Percentiles rank a stretch among this genome's conserved stretches.
Conservation (phyloP, 2,888 invertebrate species). For the Marronus borbonicus region DNA sequence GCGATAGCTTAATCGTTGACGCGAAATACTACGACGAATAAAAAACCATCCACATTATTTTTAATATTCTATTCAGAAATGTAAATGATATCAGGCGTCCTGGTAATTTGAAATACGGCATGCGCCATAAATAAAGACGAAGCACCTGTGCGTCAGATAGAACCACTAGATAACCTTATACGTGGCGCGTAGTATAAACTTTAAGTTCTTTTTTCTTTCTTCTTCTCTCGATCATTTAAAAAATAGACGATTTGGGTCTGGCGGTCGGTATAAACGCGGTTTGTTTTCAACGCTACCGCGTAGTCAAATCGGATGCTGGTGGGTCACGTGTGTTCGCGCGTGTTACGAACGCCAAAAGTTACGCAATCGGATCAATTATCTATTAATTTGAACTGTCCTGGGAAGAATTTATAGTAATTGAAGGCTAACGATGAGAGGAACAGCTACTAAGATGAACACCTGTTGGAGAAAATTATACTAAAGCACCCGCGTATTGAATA, state of each 20-base stretch:
- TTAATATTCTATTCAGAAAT: constrained; percentile 27
- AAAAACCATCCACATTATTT: constrained; percentile 17
- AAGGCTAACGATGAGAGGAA: constrained; percentile 37
- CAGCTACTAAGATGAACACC: constrained; percentile 33
- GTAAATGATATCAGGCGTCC: constrained; percentile 19
- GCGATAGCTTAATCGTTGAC: not conserved
- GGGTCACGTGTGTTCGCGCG: not conserved
- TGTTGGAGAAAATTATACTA: constrained; percentile 36
- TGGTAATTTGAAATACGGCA: constrained; percentile 25
- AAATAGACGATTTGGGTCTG: not conserved
- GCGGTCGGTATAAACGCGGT: not conserved
- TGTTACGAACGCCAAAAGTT: constrained; percentile 38
- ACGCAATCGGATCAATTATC: constrained; percentile 46
- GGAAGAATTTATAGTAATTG: constrained; percentile 47
- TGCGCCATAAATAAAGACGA: constrained; percentile 34
- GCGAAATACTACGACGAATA: constrained; percentile 8
- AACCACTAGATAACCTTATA: constrained; percentile 31
- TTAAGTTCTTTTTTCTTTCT: constrained; percentile 21
- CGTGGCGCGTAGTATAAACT: constrained; percentile 4
- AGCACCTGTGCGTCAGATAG: constrained; percentile 44
- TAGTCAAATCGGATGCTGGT: not conserved
- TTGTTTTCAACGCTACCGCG: constrained; percentile 21
- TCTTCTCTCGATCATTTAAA: constrained; percentile 6
- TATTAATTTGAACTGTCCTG: constrained; percentile 45
- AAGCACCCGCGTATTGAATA: not conserved